Base-by-base conservation (phyloP, 2,888 invertebrate species). In the Eupithecia centaureata region DNA sequence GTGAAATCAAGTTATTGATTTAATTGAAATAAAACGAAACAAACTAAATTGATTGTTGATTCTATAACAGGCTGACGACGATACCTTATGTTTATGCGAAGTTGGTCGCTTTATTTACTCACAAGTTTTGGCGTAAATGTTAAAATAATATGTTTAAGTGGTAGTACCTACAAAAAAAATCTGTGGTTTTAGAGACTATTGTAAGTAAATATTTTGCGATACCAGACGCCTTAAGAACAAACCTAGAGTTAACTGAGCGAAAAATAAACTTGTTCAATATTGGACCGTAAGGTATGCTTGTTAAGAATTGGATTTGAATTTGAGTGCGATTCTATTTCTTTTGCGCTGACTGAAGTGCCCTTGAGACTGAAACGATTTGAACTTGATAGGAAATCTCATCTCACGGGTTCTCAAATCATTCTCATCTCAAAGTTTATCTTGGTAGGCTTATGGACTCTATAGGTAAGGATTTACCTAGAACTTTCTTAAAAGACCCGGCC, bases 301-400 rank as follows among this genome's bases (percentile, higher is more conserved):
- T 33, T 63, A 65, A 66, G 60, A 56, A 63, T 65, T 51, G 56
- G 51, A 66, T 60, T 65, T 65, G 32, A 62, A 54, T 54, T 47
- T 32, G 60, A 56, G 28, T 60, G 27, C 32, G 12, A 58, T 65
- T 66, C 58, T 65, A 63, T 63, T 70, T 63, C 59, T 59, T 65
- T 65, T 63, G 57, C 60, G 65, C 69, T 70, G 63, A 70, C 69
- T 57, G 62, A 63, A 66, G 65, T 33, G 63, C 69, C 66, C 69
- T 18, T 51, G 66, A 70, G 69, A 70, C 63, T 22, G 27, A 70
- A 66, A 63, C 69, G 65, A 59, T 69, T 63, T 61, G 63, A 66
- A 63, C 60, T 60, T 61, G 65, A 70, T 66, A 63, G 66, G 63
- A 51, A 58, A 38, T 22, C 51, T 63, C 66, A 65, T 58, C 61